Base-by-base conservation (phyloP, 2,797 vertebrate species). In the Notolepis coatsorum region DNA sequence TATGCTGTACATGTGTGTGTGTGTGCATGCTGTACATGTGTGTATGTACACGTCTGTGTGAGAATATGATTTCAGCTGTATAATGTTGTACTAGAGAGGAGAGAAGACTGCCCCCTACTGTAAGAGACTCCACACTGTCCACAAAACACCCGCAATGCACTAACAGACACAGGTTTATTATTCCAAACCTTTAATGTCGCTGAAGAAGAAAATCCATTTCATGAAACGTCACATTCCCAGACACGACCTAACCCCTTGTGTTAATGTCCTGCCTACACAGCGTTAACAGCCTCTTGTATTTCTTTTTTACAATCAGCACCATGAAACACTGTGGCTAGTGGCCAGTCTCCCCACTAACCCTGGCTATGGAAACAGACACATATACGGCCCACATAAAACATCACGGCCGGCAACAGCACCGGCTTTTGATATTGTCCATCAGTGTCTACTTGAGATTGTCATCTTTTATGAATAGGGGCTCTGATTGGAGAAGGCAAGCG, bases 61-160 rank as follows among this genome's bases (percentile, higher is more conserved):
- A 54, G 41, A 30, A 23, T 12, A 2, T 42, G 39, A 7, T 4
- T 7, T 33, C 41, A 57, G 76, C 61, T 67, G 21, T 9, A 18
- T 17, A 68, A 56, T 53, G 37, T 15, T 63, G 7, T 51, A 68
- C 41, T 1, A 57, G 76, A 64, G 62, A 84, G 89, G 86, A 91
- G 88, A 84, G 80, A 91, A 92, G 84, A 89, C 84, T 89, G 91
- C 90, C 92, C 90, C 86, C 92, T 93, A 89, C 92, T 93, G 92
- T 86, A 71, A 54, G 48, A 81, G 72, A 61, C 46, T 49, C 49
- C 48, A 46, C 57, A 84, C 65, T n/a, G n/a, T n/a, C n/a, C n/a
- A n/a, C n/a, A n/a, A 37, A 25, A 27, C 28, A 48, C 4, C 2
- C 5, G n/a, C n/a, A n/a, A n/a, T n/a, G n/a, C n/a, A n/a, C n/a